phyloP scores from a whole-genome alignment of 2,797 vertebrate genomes.

The Amphiprion clarkii region DNA sequence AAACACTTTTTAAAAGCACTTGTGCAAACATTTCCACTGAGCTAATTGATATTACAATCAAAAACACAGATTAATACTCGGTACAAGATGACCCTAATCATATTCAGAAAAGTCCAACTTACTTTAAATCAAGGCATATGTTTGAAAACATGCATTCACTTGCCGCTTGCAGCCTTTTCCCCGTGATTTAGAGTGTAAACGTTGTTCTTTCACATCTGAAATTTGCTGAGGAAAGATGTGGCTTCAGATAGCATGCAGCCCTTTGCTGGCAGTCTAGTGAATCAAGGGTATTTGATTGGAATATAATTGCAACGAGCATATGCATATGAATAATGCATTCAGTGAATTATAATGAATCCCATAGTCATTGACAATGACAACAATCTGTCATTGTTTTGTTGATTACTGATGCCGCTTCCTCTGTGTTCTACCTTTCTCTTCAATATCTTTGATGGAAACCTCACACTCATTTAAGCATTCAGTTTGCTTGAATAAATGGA shows the following conservation, averaged over 20 bases:
- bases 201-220: background rate
- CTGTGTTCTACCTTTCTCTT: slow-evolving; percentile 6
- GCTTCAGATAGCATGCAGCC: slow-evolving; percentile 21
- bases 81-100: too few relatives aligned
- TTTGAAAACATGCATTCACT: too few relatives aligned
- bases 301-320: slow-evolving; percentile 50
- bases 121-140: too few relatives aligned
- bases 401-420: slow-evolving; percentile 39
- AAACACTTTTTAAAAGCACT: too few relatives aligned
- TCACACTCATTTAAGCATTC: slow-evolving; percentile 28
- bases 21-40: too few relatives aligned
- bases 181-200: background rate
- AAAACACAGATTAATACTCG: too few relatives aligned
- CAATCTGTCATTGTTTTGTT: slow-evolving; percentile 51
- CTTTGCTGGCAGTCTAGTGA: slow-evolving; percentile 42
- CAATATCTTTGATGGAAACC: slow-evolving; percentile 18
- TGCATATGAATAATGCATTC: slow-evolving; percentile 59
- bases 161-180: background rate
- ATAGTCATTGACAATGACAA: slow-evolving; percentile 37
- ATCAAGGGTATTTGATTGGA: slow-evolving; percentile 52
- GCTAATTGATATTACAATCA: too few relatives aligned
- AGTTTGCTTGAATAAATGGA: slow-evolving; percentile 27
- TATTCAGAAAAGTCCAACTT: too few relatives aligned
- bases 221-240: slow-evolving; percentile 13
- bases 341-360: slow-evolving; percentile 50